Percentiles rank a stretch among this genome's conserved stretches.
phyloP scores from a whole-genome alignment of 2,888 invertebrate species.

The Bellardia bayeri region DNA sequence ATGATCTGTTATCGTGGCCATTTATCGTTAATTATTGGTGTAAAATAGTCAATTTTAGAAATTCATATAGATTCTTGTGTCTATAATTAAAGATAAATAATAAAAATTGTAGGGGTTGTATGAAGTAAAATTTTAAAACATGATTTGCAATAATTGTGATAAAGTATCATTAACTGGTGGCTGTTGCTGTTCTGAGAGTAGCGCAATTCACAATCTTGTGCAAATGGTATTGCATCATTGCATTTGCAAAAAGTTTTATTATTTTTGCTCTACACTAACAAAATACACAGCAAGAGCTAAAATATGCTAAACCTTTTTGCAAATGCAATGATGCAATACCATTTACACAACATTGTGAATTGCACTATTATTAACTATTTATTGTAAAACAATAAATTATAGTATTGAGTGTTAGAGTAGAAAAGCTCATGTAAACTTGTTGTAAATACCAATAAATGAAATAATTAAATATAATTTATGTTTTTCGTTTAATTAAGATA shows the following conservation, averaged over 20 bases:
- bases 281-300: too few relatives aligned
- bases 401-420: constrained; percentile 15
- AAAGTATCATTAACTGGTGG: not conserved
- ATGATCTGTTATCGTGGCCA: constrained; percentile 3
- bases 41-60: constrained; percentile 2
- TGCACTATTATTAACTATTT: not conserved
- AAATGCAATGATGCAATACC: too few relatives aligned
- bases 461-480: constrained; percentile 42
- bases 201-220: too few relatives aligned
- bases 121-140: not conserved
- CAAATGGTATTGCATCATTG: too few relatives aligned
- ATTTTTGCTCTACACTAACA: too few relatives aligned
- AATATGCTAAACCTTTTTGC: too few relatives aligned
- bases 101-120: not conserved
- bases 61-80: not conserved
- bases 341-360: too few relatives aligned
- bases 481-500: constrained; percentile 43
- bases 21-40: constrained; percentile 16
- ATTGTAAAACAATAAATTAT: constrained; percentile 45
- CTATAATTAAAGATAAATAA: constrained; percentile 15
- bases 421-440: constrained; percentile 12
- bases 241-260: too few relatives aligned
- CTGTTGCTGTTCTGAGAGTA: not conserved
- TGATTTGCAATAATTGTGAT: constrained; percentile 4
- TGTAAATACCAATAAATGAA: constrained; percentile 9